Percentiles rank a stretch among this genome's conserved stretches.
phyloP scores from a whole-genome alignment of 2,888 invertebrate genomes.

The Zaprionus obscuricornis region DNA sequence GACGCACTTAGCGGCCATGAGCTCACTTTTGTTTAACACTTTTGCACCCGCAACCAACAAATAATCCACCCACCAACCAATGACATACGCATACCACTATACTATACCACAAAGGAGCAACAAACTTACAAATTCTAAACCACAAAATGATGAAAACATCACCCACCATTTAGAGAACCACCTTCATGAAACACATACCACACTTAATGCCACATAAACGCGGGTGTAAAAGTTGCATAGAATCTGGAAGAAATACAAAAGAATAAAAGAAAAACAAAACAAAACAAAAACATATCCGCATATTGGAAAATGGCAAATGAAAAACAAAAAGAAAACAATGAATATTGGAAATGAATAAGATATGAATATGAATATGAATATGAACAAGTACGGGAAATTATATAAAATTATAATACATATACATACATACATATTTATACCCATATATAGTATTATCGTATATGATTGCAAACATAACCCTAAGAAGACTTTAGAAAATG shows the following conservation, averaged over 20 bases:
- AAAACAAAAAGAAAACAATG: constrained; percentile 4
- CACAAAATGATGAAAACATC: constrained; percentile 16
- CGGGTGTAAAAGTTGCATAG: constrained; percentile 20
- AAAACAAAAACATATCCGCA: constrained; percentile 44
- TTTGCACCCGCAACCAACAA: constrained; percentile 7
- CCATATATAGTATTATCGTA: no score
- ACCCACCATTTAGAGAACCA: constrained; percentile 40
- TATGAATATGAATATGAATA: no score
- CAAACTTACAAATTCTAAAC: constrained; percentile 6
- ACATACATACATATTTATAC: constrained; percentile 15
- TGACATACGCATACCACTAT: neutral
- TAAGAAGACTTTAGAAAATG: constrained; percentile 19
- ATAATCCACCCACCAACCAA: constrained; percentile 27
- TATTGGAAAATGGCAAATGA: constrained; percentile 22
- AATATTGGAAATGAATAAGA: no score
- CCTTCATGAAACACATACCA: constrained; percentile 17
- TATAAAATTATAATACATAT: constrained; percentile 5
- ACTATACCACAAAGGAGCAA: neutral
- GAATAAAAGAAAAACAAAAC: neutral
- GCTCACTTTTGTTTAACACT: constrained; percentile 74
- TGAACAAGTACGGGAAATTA: no score
- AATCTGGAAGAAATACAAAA: neutral
- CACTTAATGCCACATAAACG: no score
- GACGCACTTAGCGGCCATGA: constrained; percentile 78
- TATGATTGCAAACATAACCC: constrained; percentile 2